Evolutionary conservation across 2,797 vertebrate genomes (phyloP).

Genomic region (Rhinophrynus dorsalis): DNA sequence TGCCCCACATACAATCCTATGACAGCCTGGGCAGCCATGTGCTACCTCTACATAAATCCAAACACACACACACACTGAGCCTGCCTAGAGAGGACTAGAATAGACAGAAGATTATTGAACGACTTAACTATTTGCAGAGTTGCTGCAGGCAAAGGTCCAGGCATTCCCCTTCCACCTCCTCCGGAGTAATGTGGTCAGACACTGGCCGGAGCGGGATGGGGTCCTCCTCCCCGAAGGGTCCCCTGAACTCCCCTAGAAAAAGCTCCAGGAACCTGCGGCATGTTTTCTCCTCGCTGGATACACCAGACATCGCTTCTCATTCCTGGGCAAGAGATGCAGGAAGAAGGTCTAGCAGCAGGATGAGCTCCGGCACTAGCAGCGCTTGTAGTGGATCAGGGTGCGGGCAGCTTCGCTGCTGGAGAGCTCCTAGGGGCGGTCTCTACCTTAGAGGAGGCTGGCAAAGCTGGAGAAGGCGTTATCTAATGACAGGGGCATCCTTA

Average conservation of each 20-base stretch:
- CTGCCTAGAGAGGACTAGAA: neutral
- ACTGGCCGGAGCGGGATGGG: conserved; percentile 84
- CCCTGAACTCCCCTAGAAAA: conserved; percentile 91
- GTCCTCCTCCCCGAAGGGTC: conserved; percentile 86
- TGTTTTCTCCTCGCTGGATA: conserved; percentile 91
- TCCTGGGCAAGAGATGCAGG: conserved; percentile 69
- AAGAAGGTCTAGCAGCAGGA: neutral
- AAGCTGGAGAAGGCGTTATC: neutral
- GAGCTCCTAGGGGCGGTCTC: conserved; percentile 19
- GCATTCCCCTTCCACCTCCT: conserved; percentile 93
- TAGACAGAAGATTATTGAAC: neutral
- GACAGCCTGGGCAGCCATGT: neutral
- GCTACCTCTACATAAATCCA: neutral
- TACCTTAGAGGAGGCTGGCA: neutral
- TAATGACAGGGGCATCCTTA: neutral
- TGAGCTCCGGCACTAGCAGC: neutral
- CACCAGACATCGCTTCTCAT: conserved; percentile 87
- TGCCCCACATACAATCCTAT: conserved; percentile 5
- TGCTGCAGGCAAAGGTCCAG: conserved; percentile 92
- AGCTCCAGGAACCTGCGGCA: conserved; percentile 97
- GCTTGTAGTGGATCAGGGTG: neutral
- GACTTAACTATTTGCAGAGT: conserved; percentile 98
- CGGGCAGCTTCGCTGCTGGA: neutral
- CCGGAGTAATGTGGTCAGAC: conserved; percentile 86
- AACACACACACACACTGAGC: neutral